Base-by-base conservation (phyloP, 2,888 invertebrate genomes). In the Eupelmus urozonus region DNA sequence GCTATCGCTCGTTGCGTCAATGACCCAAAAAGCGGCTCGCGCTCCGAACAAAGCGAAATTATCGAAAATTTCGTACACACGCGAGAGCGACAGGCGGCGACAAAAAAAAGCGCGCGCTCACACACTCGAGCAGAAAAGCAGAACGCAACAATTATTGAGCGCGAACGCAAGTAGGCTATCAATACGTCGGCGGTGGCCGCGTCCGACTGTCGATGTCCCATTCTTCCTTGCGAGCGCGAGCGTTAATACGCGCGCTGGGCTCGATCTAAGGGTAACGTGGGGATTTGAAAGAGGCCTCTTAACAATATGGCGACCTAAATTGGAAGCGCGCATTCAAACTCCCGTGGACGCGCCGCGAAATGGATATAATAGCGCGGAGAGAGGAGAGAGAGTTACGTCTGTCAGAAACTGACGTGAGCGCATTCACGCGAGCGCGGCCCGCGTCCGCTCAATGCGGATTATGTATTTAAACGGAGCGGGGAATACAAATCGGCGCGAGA, bases 221-320 rank as follows among this genome's bases (percentile, higher is more conserved):
- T 77, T 77, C 66, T 62, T 72, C 59, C 59, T 66, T 77, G 34
- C 9, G 45, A 45, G 16, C 2, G 45, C 4, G 45, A 45, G 45
- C 4, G 16, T 2, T 4, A 45, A 13, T 9, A 16, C 2, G 16
- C 4, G 45, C 4, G 45, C 4, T 2, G 13, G 45, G 13, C 13
- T 9, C 20, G 80, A 80, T 78, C 78, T 69, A 77, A 67, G 74
- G 66, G 67, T 42, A 51, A 40, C 34, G 63, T 20, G 25, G 49
- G 73, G 77, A 75, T 77, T 81, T 79, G 77, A 80, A 79, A 72
- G 81, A 81, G 34, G 34, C 77, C 80, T 79, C 65, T 77, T 27
- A 76, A 80, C 81, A 78, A 80, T 80, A 79, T 79, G 74, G 59
- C 77, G 81, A 82, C 81, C 81, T 82, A 82, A 81, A 82, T 82